phyloP scores from a whole-genome alignment of 2,113 vertebrate species.

The Centropristis striata region DNA sequence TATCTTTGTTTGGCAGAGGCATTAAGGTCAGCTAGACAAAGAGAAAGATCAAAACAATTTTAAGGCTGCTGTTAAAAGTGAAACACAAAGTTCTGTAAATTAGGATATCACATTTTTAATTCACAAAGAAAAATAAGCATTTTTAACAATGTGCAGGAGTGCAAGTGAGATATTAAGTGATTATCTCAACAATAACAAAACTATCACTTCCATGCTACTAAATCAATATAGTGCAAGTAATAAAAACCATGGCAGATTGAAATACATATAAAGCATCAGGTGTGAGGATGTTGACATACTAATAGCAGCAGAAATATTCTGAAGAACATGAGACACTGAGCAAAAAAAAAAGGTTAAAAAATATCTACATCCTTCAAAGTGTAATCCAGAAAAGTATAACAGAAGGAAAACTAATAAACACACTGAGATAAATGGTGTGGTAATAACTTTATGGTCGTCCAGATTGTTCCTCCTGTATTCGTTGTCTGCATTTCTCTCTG shows the following conservation, averaged over 20 bases:
- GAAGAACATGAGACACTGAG: neutral
- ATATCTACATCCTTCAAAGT: neutral
- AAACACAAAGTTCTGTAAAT: slow-evolving; percentile 21
- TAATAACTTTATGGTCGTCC: slow-evolving; percentile 23
- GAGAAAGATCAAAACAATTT: neutral
- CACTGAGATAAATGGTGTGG: neutral
- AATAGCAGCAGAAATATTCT: slow-evolving; percentile 22
- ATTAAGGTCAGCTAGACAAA: neutral
- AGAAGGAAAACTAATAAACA: neutral
- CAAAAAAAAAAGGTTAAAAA: slow-evolving; percentile 13
- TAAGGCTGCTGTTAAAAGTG: slow-evolving; percentile 1
- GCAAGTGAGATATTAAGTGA: no score
- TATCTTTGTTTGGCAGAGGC: slow-evolving; percentile 2
- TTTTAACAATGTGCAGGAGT: neutral
- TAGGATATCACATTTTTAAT: neutral
- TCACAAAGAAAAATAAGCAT: neutral
- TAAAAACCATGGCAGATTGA: neutral
- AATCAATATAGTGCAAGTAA: neutral
- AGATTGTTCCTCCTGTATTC: slow-evolving; percentile 84
- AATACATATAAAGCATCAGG: neutral
- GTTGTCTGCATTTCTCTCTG: slow-evolving; percentile 86
- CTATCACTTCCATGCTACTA: neutral
- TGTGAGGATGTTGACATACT: neutral
- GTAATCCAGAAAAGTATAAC: no score
- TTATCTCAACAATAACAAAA: slow-evolving; percentile 1